phyloP scores from a whole-genome alignment of 2,797 vertebrate species.

The Lepus townsendii region DNA sequence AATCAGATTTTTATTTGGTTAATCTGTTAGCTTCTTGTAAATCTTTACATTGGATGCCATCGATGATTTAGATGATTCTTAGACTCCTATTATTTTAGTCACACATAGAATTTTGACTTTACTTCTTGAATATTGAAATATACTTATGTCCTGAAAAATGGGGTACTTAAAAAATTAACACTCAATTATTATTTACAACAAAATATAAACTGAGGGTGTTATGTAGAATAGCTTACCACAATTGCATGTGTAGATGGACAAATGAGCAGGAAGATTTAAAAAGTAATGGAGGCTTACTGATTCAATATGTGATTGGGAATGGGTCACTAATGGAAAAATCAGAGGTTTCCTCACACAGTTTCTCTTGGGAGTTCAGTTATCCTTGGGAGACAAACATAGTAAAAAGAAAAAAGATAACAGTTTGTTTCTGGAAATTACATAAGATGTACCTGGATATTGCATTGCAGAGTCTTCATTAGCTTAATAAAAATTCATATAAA shows the following conservation, averaged over 20 bases:
- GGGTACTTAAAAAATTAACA: neutral
- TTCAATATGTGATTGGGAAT: neutral
- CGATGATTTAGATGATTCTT: neutral
- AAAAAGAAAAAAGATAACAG: neutral
- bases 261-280: neutral
- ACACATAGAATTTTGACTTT: neutral
- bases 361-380: neutral
- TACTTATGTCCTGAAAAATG: neutral
- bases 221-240: neutral
- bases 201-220: neutral
- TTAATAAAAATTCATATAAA: neutral
- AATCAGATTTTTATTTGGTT: neutral
- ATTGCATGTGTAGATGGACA: neutral
- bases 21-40: neutral
- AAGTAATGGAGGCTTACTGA: neutral
- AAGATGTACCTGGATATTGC: neutral
- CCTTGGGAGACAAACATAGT: neutral
- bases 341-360: neutral
- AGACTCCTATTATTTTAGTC: neutral
- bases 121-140: neutral
- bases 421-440: neutral
- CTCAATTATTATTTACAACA: neutral
- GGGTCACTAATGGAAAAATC: neutral
- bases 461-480: neutral
- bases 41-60: neutral